These are phyloP conservation scores for Caenorhabditis wallacei DNA, from an alignment of 2,888 invertebrate species.

Conservation along the genomic window DNA sequence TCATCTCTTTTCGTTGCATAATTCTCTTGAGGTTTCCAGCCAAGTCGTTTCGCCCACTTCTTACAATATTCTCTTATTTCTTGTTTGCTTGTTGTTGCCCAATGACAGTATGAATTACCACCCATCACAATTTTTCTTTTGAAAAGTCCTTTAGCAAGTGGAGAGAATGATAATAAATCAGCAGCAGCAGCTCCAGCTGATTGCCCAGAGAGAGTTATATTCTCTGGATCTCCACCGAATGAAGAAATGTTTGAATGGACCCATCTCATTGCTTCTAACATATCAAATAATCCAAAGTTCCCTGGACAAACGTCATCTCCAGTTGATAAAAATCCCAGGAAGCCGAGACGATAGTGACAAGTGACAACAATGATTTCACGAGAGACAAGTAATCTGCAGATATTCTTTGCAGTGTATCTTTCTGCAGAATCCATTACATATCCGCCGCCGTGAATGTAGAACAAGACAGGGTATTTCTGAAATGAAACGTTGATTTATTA, in stretches of 20 bases:
- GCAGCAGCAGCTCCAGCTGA: conserved; percentile 78
- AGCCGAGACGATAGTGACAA: conserved; percentile 80
- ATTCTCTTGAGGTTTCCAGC: conserved; percentile 73
- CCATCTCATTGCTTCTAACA: conserved; percentile 77
- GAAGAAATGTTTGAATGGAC: conserved; percentile 74
- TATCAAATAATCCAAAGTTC: conserved; percentile 71
- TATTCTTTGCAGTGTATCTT: conserved; percentile 71
- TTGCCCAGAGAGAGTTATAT: conserved; percentile 79
- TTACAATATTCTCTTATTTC: conserved; percentile 75
- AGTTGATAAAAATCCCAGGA: conserved; percentile 79
- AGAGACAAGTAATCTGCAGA: conserved; percentile 76
- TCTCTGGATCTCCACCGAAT: conserved; percentile 79
- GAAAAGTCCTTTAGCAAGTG: conserved; percentile 77
- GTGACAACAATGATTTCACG: conserved; percentile 81
- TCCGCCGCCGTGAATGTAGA: conserved; percentile 82
- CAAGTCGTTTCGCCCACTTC: conserved; percentile 76
- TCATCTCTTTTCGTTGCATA: conserved; percentile 73
- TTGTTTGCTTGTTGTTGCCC: conserved; percentile 73
- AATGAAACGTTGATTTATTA: conserved; percentile 26
- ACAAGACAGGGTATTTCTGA: conserved; percentile 79
- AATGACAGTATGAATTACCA: conserved; percentile 77
- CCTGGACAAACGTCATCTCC: conserved; percentile 76
- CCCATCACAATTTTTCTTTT: conserved; percentile 79
- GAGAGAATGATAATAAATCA: conserved; percentile 79
- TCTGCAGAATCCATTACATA: conserved; percentile 76